Evolutionary conservation across 2,888 invertebrate genomes (phyloP), one percentile per base, ranked within the genome.

Genomic region (Zaprionus bogoriensis): DNA sequence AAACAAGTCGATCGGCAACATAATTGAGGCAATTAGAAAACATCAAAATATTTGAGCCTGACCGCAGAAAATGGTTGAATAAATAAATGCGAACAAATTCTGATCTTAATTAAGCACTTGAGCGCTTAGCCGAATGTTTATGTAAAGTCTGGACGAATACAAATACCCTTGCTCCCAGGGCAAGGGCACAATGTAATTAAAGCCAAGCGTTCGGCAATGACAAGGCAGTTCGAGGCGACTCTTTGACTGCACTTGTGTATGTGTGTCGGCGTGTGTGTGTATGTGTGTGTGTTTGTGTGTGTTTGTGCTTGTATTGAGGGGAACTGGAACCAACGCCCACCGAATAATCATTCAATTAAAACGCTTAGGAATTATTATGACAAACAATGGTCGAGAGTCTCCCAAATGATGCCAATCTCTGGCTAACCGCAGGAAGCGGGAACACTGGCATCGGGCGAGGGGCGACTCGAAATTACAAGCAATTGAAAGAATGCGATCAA

Each of bases 21-120:
- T 85, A 84, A 83, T 87, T 87, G 82, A 82, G 80, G 65, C 83
- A 78, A 83, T 85, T 84, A 81, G 86, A 81, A 81, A 86, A 86
- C 80, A 81, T 86, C 86, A 77, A 81, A 86, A 81, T 83, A 80
- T 83, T n/a, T 82, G 70, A 74, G 51, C 60, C 47, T 53, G 73
- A 58, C 54, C 64, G 44, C 48, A 50, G 64, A 63, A 76, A 82
- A 83, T 83, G 64, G 67, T 82, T 74, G 78, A 71, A 74, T 75
- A 87, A 81, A 81, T 84, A 81, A 83, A 68, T 67, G 62, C 67
- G 48, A 50, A 71, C 67, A 70, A 79, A 77, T 73, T 79, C 65
- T 60, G 70, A 73, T 74, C 78, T 86, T 82, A 86, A 82, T 86
- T 86, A 86, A 82, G 76, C 74, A 87, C 82, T 82, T 86, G 78